A percentile compares a stretch with the other conserved stretches of the same genome.
These are phyloP conservation scores for Branchipolynoe longqiensis DNA, from an alignment of 2,888 invertebrate genomes.

Conservation along the genomic window DNA sequence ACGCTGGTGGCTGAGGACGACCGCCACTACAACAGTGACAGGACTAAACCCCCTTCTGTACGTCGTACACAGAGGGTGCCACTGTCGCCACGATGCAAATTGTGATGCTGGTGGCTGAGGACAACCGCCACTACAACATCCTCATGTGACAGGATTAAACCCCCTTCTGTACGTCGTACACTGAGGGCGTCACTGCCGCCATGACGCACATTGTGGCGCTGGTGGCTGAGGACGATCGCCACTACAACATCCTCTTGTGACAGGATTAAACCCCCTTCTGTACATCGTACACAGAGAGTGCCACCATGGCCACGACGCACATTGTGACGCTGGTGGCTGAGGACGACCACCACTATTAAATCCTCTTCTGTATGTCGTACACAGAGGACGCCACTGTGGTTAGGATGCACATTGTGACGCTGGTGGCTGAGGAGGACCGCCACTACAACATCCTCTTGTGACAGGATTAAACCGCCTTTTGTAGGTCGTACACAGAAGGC, in stretches of 20 bases:
- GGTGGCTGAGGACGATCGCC: conserved; percentile 56
- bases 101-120: conserved; percentile 50
- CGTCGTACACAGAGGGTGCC: conserved; percentile 79
- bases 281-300: conserved; percentile 79
- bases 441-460: conserved; percentile 56
- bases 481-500: conserved; percentile 80
- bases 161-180: conserved; percentile 65
- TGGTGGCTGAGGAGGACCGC: conserved; percentile 56
- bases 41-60: conserved; percentile 71
- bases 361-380: conserved; percentile 80
- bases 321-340: conserved; percentile 48
- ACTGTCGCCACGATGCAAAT: background rate
- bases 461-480: conserved; percentile 71
- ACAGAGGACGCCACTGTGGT: conserved; percentile 74
- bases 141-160: conserved; percentile 19
- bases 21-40: conserved; percentile 55
- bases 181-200: conserved; percentile 72
- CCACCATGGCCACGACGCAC: background rate
- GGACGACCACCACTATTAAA: conserved; percentile 57
- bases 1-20: conserved; percentile 54
- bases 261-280: conserved; percentile 74
- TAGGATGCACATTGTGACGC: background rate
- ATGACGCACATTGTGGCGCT: background rate
- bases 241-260: conserved; percentile 55
- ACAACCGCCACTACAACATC: conserved; percentile 56